These are phyloP conservation scores for Ypsolopha scabrella DNA, from an alignment of 2,888 invertebrate species.

Conservation along the genomic window DNA sequence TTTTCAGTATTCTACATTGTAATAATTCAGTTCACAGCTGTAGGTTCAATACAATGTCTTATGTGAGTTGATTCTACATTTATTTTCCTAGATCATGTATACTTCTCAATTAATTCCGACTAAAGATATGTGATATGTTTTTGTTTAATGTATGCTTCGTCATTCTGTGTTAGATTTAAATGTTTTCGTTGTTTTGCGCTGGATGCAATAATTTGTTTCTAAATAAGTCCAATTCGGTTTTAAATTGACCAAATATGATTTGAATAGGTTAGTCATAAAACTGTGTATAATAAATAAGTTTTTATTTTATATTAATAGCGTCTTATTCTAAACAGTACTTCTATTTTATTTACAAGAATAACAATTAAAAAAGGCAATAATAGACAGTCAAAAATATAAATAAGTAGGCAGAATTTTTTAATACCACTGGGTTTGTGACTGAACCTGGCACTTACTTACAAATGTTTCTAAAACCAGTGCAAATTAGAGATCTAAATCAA, in stretches of 20 bases:
- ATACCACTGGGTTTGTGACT: slow-evolving; percentile 6
- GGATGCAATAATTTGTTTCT: slow-evolving; percentile 17
- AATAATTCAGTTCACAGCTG: too few species aligned
- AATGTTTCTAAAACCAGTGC: not conserved
- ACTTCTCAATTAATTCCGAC: not conserved
- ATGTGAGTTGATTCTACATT: too few species aligned
- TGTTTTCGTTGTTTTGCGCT: slow-evolving; percentile 10
- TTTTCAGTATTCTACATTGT: too few species aligned
- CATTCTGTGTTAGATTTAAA: slow-evolving; percentile 5
- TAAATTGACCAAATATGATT: slow-evolving; percentile 3
- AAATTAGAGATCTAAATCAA: slow-evolving; percentile 1
- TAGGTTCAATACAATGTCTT: too few species aligned
- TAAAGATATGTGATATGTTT: not conserved
- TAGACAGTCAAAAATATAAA: slow-evolving; percentile 18
- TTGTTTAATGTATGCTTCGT: not conserved
- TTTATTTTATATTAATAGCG: slow-evolving; percentile 44
- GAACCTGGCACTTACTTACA: slow-evolving; percentile 4
- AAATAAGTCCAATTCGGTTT: slow-evolving; percentile 8
- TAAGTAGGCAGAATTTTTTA: slow-evolving; percentile 12
- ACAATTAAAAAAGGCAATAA: slow-evolving; percentile 8
- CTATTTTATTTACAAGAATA: slow-evolving; percentile 49
- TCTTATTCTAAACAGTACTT: slow-evolving; percentile 42
- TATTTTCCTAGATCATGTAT: too few species aligned
- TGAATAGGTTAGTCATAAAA: not conserved
- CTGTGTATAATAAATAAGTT: slow-evolving; percentile 54